phyloP scores from a whole-genome alignment of 2,888 invertebrate species.

The Odontocolon sp. region DNA sequence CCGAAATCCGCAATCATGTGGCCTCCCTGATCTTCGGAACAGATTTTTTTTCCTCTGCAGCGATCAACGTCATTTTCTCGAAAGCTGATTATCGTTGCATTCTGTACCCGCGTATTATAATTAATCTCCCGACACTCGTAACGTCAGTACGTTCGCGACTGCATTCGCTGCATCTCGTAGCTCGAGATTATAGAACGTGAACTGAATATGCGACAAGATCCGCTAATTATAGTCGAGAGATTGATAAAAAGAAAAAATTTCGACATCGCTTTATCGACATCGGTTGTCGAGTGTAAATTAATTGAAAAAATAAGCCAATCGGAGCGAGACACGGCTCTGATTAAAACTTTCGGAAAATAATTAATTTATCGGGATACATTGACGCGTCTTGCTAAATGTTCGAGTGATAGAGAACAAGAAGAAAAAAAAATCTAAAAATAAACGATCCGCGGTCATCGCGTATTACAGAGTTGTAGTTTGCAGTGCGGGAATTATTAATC shows the following conservation, averaged over 20 bases:
- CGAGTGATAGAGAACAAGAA: background rate
- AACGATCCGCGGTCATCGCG: slow-evolving; percentile 5
- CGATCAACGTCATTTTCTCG: slow-evolving; percentile 10
- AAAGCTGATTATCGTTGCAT: background rate
- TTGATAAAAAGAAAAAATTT: slow-evolving; percentile 28
- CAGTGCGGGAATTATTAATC: slow-evolving; percentile 58
- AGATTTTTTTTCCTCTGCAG: slow-evolving; percentile 6
- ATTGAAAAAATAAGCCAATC: slow-evolving; percentile 35
- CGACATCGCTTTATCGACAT: slow-evolving; percentile 40
- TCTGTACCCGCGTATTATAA: background rate
- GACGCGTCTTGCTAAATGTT: background rate
- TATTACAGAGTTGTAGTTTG: slow-evolving; percentile 13
- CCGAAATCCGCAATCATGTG: background rate
- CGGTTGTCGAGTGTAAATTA: slow-evolving; percentile 31
- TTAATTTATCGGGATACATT: slow-evolving; percentile 49
- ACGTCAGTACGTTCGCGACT: too few species aligned
- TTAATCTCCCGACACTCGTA: background rate
- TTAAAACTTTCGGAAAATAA: slow-evolving; percentile 51
- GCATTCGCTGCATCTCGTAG: slow-evolving; percentile 12
- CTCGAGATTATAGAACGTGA: background rate
- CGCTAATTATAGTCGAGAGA: background rate
- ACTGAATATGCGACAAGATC: background rate
- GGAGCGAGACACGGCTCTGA: slow-evolving; percentile 19
- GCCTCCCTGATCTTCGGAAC: background rate
- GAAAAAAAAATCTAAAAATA: slow-evolving; percentile 6